These are phyloP conservation scores for Flexamia atlantica DNA, from an alignment of 2,888 invertebrate genomes.

Conservation along the genomic window DNA sequence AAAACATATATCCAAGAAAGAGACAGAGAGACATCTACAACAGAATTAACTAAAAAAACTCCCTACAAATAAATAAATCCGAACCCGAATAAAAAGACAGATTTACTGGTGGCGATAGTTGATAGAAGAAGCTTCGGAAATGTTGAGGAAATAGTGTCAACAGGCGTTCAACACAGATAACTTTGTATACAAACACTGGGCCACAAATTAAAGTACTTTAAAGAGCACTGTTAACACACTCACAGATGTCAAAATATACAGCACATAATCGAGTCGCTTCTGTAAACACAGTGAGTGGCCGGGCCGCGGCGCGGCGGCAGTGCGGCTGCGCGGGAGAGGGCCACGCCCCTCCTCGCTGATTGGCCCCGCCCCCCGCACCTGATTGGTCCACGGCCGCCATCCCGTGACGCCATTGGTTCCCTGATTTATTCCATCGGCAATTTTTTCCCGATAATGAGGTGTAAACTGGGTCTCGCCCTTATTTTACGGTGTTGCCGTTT, in stretches of 20 bases:
- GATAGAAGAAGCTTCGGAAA: constrained; percentile 31
- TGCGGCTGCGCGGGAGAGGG: constrained; percentile 4
- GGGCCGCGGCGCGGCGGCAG: not conserved
- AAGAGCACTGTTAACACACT: constrained; percentile 57
- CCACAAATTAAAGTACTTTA: constrained; percentile 57
- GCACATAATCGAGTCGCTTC: constrained; percentile 38
- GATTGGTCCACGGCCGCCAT: constrained; percentile 39
- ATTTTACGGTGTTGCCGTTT: not conserved
- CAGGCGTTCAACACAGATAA: constrained; percentile 42
- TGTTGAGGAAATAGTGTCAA: constrained; percentile 51
- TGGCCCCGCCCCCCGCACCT: constrained; percentile 39
- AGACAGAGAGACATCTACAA: not conserved
- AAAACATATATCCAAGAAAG: not conserved
- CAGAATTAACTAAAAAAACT: not conserved
- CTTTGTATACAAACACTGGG: constrained; percentile 56
- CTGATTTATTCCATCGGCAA: constrained; percentile 37
- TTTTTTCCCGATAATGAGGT: constrained; percentile 41
- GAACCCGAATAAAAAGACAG: constrained; percentile 42
- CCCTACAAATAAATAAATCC: constrained; percentile 1
- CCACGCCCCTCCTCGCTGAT: constrained; percentile 35
- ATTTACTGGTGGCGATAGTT: constrained; percentile 40
- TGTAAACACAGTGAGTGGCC: constrained; percentile 36
- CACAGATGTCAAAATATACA: constrained; percentile 58
- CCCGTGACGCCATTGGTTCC: constrained; percentile 28
- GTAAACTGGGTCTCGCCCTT: constrained; percentile 48